A percentile compares a stretch with the other conserved stretches of the same genome.
Evolutionary conservation across 2,888 invertebrate species (phyloP).

Genomic region (Melikaiella ostensackeni): DNA sequence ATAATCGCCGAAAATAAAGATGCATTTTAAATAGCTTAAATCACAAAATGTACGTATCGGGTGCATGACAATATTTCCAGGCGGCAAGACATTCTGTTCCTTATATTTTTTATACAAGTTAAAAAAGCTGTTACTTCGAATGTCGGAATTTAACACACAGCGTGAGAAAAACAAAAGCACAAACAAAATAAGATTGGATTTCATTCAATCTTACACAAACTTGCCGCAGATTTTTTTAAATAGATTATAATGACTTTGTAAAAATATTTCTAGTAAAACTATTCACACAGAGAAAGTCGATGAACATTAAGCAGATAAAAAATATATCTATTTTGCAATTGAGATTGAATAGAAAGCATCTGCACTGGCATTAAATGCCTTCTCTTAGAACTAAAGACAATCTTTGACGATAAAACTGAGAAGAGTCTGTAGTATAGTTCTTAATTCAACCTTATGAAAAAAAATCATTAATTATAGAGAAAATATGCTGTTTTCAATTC

Average conservation of each 20-base stretch:
- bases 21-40: neutral
- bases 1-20: conserved; percentile 15
- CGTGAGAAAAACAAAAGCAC: neutral
- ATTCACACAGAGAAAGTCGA: neutral
- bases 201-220: neutral
- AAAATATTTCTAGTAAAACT: neutral
- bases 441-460: neutral
- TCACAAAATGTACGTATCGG: neutral
- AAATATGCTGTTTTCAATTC: neutral
- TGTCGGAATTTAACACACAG: neutral
- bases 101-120: neutral
- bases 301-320: neutral
- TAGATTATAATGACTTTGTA: neutral
- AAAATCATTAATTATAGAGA: neutral
- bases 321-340: neutral
- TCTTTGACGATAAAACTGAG: neutral
- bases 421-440: neutral
- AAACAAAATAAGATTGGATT: neutral
- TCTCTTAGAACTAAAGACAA: neutral
- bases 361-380: neutral
- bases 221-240: neutral
- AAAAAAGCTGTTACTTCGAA: neutral
- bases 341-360: neutral
- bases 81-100: neutral
- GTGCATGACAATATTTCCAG: neutral